Conservation (phyloP, 2,797 vertebrate genomes). For the Xiphophorus birchmanni region DNA sequence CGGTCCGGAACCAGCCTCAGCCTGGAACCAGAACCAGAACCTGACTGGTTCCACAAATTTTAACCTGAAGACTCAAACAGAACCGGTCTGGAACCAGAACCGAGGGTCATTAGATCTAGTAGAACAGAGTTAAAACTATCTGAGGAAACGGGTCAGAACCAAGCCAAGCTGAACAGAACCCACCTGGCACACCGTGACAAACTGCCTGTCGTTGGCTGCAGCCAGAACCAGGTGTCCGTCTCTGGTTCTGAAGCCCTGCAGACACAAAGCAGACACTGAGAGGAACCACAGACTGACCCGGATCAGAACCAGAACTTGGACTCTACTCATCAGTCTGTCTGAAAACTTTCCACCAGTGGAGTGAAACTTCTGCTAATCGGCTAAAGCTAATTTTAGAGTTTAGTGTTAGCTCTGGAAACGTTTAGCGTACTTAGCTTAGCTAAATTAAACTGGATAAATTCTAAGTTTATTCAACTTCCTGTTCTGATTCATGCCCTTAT, state of each 20-base stretch:
- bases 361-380: too few relatives aligned
- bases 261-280: constrained; percentile 9
- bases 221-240: constrained; percentile 91
- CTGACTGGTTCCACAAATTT: too few relatives aligned
- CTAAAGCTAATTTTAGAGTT: too few relatives aligned
- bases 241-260: constrained; percentile 89
- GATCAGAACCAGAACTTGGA: neutral
- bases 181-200: constrained; percentile 89
- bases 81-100: neutral
- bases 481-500: too few relatives aligned
- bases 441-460: too few relatives aligned
- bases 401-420: too few relatives aligned
- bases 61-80: neutral
- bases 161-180: constrained; percentile 18
- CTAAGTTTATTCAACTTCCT: too few relatives aligned
- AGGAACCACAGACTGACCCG: neutral
- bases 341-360: too few relatives aligned
- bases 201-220: constrained; percentile 91
- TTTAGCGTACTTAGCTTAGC: too few relatives aligned
- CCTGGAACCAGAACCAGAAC: neutral
- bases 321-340: neutral
- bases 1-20: neutral
- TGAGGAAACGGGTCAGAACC: neutral
- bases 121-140: neutral
- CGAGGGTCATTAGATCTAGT: neutral